phyloP scores from a whole-genome alignment of 2,888 invertebrate genomes.

The Celastrina argiolus region DNA sequence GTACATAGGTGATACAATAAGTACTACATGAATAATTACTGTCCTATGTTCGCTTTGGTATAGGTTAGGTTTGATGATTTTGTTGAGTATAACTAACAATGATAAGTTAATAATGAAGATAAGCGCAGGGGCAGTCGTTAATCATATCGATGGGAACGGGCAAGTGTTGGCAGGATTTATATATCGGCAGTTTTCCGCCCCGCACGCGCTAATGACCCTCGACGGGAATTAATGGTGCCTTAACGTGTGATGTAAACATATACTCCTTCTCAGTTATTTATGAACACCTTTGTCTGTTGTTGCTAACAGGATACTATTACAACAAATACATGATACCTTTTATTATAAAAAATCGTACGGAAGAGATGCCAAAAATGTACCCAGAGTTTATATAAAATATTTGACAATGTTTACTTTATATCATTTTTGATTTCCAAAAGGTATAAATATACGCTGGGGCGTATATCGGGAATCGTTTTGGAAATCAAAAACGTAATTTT shows the following conservation, averaged over 20 bases:
- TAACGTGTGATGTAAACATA: conserved; percentile 26
- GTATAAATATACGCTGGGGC: no score
- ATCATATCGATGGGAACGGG: conserved; percentile 63
- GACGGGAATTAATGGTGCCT: conserved; percentile 47
- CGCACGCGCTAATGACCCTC: conserved; percentile 57
- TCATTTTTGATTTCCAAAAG: no score
- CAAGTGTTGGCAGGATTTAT: conserved; percentile 61
- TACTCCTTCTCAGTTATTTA: conserved; percentile 2
- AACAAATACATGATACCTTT: not conserved
- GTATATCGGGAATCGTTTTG: no score
- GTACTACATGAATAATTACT: no score
- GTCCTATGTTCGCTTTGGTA: no score
- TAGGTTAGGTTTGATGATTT: not conserved
- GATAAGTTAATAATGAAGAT: conserved; percentile 31
- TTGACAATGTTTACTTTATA: no score
- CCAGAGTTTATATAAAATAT: no score
- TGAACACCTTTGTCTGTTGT: conserved; percentile 13
- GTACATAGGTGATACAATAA: no score
- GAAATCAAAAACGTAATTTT: no score
- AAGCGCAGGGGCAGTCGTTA: conserved; percentile 39
- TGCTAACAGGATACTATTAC: not conserved
- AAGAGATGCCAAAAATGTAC: no score
- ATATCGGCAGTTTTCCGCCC: conserved; percentile 56
- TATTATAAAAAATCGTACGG: no score
- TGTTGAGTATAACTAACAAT: conserved; percentile 14